These are phyloP conservation scores for Hyperoplus immaculatus DNA, from an alignment of 2,797 vertebrate species.

Conservation along the genomic window DNA sequence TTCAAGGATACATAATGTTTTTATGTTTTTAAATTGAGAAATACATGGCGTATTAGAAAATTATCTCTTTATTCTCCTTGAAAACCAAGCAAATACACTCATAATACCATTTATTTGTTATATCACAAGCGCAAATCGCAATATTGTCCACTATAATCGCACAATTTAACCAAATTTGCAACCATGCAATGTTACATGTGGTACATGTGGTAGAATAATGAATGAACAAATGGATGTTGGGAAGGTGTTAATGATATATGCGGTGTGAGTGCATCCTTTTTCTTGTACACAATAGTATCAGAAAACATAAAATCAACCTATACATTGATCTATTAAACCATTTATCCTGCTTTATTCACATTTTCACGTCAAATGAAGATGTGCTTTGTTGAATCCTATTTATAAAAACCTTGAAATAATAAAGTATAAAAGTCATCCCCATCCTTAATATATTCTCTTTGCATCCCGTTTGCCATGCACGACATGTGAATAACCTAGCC, in stretches of 20 bases:
- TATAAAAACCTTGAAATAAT: constrained; percentile 9
- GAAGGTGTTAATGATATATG: neutral
- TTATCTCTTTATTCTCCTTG: no score
- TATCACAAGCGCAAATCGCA: no score
- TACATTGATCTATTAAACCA: neutral
- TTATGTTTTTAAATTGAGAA: no score
- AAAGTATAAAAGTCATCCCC: constrained; percentile 11
- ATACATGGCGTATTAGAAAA: no score
- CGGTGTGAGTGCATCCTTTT: neutral
- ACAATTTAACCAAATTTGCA: no score
- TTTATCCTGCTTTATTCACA: neutral
- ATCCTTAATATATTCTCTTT: constrained; percentile 41
- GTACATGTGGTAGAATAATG: constrained; percentile 7
- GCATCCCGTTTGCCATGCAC: constrained; percentile 49
- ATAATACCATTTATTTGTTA: no score
- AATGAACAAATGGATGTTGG: constrained; percentile 12
- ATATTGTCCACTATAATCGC: no score
- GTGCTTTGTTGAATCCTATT: constrained; percentile 19
- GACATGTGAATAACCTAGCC: constrained; percentile 63
- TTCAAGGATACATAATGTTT: no score
- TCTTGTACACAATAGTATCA: neutral
- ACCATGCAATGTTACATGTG: neutral
- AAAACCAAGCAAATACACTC: no score
- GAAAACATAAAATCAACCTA: neutral
- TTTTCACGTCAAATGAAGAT: neutral